phyloP scores from a whole-genome alignment of 2,113 vertebrate species.

The Gallinago paraguaiae region DNA sequence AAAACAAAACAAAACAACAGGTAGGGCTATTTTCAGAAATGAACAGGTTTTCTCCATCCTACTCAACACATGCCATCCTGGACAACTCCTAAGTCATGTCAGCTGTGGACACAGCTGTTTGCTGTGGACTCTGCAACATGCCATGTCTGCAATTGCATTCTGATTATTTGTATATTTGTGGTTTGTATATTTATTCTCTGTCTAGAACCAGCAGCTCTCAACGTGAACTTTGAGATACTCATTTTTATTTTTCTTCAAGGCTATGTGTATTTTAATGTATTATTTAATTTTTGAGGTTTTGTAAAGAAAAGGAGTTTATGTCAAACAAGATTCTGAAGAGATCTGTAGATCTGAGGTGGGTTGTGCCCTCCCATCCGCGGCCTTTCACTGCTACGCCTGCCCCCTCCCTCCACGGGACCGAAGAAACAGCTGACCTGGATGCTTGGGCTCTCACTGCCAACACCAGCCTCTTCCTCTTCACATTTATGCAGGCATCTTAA shows the following conservation, averaged over 20 bases:
- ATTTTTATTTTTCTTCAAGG: no score
- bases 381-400: neutral
- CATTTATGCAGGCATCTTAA: neutral
- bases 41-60: neutral
- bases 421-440: neutral
- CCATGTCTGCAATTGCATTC: neutral
- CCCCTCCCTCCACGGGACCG: fast-evolving
- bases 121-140: neutral
- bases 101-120: neutral
- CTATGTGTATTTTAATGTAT: no score
- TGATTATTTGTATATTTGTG: neutral
- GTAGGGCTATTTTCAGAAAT: neutral
- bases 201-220: neutral
- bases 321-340: neutral
- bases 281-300: neutral
- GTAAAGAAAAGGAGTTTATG: neutral
- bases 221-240: neutral
- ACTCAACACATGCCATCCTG: neutral
- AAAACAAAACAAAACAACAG: neutral
- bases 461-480: neutral
- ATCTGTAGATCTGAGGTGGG: neutral
- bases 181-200: neutral
- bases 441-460: neutral
- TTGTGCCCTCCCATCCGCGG: neutral
- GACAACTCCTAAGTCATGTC: neutral